Base-by-base conservation (phyloP, 2,888 invertebrate species). In the Hypena proboscidalis region DNA sequence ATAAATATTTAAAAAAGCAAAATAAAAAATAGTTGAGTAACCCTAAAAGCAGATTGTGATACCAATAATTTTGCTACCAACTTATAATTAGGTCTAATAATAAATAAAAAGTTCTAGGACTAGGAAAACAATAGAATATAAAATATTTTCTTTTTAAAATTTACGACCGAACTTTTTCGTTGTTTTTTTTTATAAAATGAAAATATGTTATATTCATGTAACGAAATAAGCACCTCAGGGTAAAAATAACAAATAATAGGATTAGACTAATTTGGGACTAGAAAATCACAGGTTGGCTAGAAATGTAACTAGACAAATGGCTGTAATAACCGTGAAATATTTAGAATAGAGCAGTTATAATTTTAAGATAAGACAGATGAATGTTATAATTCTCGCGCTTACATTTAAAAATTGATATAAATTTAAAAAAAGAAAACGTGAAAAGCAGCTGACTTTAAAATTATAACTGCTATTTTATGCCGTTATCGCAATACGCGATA, bases 211-310 rank as follows among this genome's bases (percentile, higher is more conserved):
- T 26, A 36, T 40, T 20, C 25, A 30, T 26, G 14, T 14, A 58
- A 61, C 47, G 37, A 64, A 60, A 35, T 36, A 50, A 57, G 65
- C 65, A 62, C 65, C 65, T 43, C 47, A 37, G 29, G 22, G 23
- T 22, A 46, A 55, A 51, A 39, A 25, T 42, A 52, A 64, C 40
- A 52, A 60, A 60, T 43, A 49, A 45, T 59, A 47, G 4, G n/a
- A 60, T 64, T 60, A 47, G 22, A 41, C 65, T 61, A 61, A 56
- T 9, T 36, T 50, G 25, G 32, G 45, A 57, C 61, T 60, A 59
- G 17, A 38, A 32, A 36, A 15, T 46, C 47, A 19, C 38, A 40
- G 33, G 30, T 47, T 47, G 44, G 56, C 53, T 64, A 53, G 33
- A 49, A 42, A 45, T 33, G 4, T 36, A 42, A 45, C 39, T 45